Evolutionary conservation across 2,888 invertebrate species (phyloP).

Genomic region (Microchrysa polita): DNA sequence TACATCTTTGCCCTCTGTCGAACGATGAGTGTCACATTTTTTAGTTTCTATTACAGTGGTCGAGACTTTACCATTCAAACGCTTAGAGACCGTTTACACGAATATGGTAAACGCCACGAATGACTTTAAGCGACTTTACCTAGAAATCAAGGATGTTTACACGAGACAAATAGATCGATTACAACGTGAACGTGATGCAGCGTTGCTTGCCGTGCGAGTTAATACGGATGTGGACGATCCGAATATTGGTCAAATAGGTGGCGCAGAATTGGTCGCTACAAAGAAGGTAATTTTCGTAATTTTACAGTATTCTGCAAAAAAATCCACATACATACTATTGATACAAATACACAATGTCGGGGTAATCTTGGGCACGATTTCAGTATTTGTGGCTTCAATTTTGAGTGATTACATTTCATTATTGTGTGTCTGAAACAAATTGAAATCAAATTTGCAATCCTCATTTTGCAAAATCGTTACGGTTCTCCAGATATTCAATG

Average conservation of each 20-base stretch:
- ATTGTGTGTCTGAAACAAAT: too few species aligned
- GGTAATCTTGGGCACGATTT: too few species aligned
- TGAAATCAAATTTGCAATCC: too few species aligned
- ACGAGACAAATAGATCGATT: constrained; percentile 72
- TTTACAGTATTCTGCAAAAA: too few species aligned
- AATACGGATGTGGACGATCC: constrained; percentile 71
- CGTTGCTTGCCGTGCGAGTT: constrained; percentile 73
- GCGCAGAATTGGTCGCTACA: constrained; percentile 71
- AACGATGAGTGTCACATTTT: too few species aligned
- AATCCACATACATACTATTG: too few species aligned
- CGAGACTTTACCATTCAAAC: constrained; percentile 67
- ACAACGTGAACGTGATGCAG: constrained; percentile 73
- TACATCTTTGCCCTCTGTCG: too few species aligned
- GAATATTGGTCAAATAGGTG: constrained; percentile 63
- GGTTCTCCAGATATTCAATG: too few species aligned
- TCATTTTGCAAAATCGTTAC: too few species aligned
- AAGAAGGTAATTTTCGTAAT: constrained; percentile 71
- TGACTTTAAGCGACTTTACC: constrained; percentile 77
- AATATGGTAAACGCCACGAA: constrained; percentile 74
- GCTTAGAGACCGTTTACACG: constrained; percentile 76
- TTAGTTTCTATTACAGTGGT: constrained; percentile 22
- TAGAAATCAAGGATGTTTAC: constrained; percentile 76
- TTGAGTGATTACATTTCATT: too few species aligned
- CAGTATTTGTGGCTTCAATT: too few species aligned
- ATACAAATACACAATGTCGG: too few species aligned